A percentile compares a stretch with the other conserved stretches of the same genome.
Evolutionary conservation across 2,113 vertebrate species (phyloP).

Genomic region (Plestiodon gilberti): DNA sequence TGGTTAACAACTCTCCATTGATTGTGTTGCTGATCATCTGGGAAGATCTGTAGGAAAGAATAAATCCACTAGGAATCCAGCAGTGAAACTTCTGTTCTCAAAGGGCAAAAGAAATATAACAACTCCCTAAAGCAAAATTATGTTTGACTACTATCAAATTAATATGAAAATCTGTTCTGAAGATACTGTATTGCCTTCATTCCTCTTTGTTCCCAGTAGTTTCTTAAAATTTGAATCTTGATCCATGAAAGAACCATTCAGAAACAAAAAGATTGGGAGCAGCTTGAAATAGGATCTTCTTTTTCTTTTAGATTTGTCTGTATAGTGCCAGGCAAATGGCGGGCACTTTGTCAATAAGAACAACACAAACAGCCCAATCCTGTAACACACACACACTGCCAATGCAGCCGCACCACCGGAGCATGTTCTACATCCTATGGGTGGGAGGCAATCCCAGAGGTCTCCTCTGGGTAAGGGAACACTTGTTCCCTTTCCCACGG

Average conservation of each 20-base stretch:
- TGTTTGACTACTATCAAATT: not conserved
- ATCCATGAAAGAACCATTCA: conserved; percentile 29
- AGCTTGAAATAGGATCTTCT: not conserved
- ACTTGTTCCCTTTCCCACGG: no score
- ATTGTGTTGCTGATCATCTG: not conserved
- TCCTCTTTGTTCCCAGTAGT: conserved; percentile 19
- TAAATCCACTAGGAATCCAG: not conserved
- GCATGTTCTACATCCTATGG: no score
- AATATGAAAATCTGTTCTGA: not conserved
- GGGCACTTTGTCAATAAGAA: not conserved
- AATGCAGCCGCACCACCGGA: no score
- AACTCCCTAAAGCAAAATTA: not conserved
- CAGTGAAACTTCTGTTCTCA: not conserved
- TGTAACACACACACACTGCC: no score
- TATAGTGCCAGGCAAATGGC: not conserved
- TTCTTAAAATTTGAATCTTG: conserved; percentile 42
- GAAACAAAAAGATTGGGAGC: not conserved
- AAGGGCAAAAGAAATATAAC: not conserved
- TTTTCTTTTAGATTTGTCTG: not conserved
- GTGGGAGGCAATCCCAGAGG: no score
- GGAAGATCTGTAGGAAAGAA: not conserved
- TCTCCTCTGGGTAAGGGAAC: no score
- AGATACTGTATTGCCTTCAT: not conserved
- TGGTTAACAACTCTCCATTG: not conserved
- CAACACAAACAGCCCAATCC: conserved; percentile 1